phyloP scores from a whole-genome alignment of 2,113 vertebrate genomes.

The Dasyornis broadbenti region DNA sequence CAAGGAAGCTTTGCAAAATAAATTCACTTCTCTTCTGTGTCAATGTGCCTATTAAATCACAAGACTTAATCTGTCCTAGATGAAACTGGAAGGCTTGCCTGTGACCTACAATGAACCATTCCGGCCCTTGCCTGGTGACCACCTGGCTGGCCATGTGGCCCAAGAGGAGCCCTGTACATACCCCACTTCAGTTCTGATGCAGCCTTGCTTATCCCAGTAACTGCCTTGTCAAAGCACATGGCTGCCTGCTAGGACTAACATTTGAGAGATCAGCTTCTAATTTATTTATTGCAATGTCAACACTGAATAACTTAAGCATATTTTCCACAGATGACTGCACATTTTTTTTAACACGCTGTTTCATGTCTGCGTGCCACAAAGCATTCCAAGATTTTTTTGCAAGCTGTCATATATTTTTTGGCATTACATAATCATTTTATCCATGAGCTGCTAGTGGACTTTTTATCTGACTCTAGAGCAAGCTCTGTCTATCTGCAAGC shows the following conservation, averaged over 20 bases:
- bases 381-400: conserved; percentile 38
- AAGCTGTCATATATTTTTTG: conserved; percentile 37
- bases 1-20: not conserved
- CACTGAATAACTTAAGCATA: conserved; percentile 52
- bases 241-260: conserved; percentile 44
- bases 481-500: not conserved
- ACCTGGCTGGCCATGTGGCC: not conserved
- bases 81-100: not conserved
- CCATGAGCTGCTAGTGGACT: not conserved
- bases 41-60: not conserved
- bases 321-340: conserved; percentile 54
- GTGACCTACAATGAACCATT: not conserved
- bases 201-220: not conserved
- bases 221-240: not conserved
- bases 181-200: not conserved
- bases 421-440: conserved; percentile 31
- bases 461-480: not conserved
- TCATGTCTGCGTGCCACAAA: conserved; percentile 17
- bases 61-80: not conserved
- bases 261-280: conserved; percentile 12
- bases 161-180: not conserved
- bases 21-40: not conserved
- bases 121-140: not conserved
- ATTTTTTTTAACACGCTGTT: conserved; percentile 34
- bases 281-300: conserved; percentile 47